Conservation (phyloP, 1,140 invertebrate species). For the Gonatopus flavifemur region DNA sequence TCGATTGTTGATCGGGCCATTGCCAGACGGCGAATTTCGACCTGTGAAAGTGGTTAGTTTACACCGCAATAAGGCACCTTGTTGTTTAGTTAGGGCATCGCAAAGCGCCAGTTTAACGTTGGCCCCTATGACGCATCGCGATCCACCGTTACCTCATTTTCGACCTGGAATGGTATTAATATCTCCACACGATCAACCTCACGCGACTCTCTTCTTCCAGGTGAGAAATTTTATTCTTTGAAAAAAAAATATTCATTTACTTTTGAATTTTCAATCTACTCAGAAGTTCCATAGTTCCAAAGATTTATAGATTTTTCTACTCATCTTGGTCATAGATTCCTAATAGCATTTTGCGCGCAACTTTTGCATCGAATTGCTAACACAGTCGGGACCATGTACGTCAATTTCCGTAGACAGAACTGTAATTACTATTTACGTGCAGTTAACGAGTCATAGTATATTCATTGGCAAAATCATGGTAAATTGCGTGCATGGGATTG, state of each 20-base stretch:
- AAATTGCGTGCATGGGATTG: too few species aligned
- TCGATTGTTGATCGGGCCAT: slow-evolving; percentile 78
- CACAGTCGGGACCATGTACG: too few species aligned
- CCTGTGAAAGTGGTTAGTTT: slow-evolving; percentile 80
- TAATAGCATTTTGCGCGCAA: too few species aligned
- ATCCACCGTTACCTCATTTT: slow-evolving; percentile 64
- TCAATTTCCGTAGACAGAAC: too few species aligned
- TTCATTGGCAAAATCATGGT: too few species aligned
- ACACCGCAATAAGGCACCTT: slow-evolving; percentile 88
- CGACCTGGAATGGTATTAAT: slow-evolving; percentile 84
- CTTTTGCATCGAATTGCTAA: too few species aligned
- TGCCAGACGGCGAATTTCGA: slow-evolving; percentile 80
- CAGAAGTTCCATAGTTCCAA: neutral
- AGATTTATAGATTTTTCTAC: neutral
- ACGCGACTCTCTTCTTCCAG: slow-evolving; percentile 77
- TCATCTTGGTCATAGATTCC: too few species aligned
- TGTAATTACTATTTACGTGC: too few species aligned
- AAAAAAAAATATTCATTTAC: neutral
- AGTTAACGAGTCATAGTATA: too few species aligned
- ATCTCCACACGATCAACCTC: slow-evolving; percentile 58
- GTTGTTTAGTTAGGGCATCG: slow-evolving; percentile 81
- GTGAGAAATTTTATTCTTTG: slow-evolving; percentile 53
- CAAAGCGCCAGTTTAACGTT: slow-evolving; percentile 91
- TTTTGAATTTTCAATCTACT: neutral
- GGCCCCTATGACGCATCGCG: slow-evolving; percentile 51